These are phyloP conservation scores for Oreortyx pictus DNA, from an alignment of 2,797 vertebrate genomes.

Conservation along the genomic window DNA sequence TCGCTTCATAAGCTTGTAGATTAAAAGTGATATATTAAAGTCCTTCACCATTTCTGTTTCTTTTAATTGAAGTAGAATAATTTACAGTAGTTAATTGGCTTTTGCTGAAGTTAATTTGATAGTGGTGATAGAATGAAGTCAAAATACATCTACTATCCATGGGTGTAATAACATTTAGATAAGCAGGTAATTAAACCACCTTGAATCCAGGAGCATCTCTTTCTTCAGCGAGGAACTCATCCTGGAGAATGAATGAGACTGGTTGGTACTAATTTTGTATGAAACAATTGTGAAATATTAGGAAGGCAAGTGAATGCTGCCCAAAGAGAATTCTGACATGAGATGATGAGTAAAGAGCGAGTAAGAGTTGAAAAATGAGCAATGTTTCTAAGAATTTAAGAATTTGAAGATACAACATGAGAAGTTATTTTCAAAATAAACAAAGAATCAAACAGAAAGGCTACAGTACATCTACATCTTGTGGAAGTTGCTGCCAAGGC, in stretches of 20 bases:
- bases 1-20: slow-evolving; percentile 45
- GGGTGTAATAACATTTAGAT: slow-evolving; percentile 63
- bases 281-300: not conserved
- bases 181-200: slow-evolving; percentile 63
- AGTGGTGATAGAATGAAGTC: slow-evolving; percentile 61
- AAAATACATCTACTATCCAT: slow-evolving; percentile 51
- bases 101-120: slow-evolving; percentile 79
- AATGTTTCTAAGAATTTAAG: not conserved
- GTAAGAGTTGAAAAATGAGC: not conserved
- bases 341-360: not conserved
- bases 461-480: not conserved
- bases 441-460: not conserved
- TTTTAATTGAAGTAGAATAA: slow-evolving; percentile 80
- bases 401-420: not conserved
- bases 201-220: not conserved
- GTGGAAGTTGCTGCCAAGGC: not conserved
- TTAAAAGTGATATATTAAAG: slow-evolving; percentile 72
- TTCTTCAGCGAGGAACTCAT: not conserved
- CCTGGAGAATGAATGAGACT: not conserved
- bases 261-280: not conserved
- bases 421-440: not conserved
- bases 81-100: slow-evolving; percentile 78
- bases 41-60: slow-evolving; percentile 68
- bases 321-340: not conserved
- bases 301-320: fast-evolving